Conservation (phyloP, 2,113 vertebrate species). For the Galbula dea region DNA sequence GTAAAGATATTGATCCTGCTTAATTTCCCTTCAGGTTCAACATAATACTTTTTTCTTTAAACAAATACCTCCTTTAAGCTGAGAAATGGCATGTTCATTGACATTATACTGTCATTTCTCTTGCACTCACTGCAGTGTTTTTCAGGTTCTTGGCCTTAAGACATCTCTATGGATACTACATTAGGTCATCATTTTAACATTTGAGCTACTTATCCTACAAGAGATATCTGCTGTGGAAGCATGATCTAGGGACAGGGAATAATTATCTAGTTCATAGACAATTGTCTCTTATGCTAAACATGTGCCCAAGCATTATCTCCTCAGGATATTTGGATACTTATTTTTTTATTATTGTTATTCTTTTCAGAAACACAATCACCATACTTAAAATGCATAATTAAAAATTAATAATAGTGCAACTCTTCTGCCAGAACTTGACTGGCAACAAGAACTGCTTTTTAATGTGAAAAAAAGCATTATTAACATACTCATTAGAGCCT, state of each 20-base stretch:
- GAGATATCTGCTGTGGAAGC: not conserved
- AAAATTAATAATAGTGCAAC: not conserved
- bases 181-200: not conserved
- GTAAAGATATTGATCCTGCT: not conserved
- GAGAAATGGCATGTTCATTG: not conserved
- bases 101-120: not conserved
- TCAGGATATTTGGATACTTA: not conserved
- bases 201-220: not conserved
- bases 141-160: not conserved
- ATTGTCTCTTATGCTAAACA: not conserved
- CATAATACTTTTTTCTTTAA: not conserved
- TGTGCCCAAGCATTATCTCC: not conserved
- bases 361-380: not conserved
- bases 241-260: not conserved
- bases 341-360: not conserved
- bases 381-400: constrained; percentile 17
- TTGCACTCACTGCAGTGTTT: not conserved
- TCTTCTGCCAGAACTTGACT: constrained; percentile 32
- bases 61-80: not conserved
- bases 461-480: constrained; percentile 31
- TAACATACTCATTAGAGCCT: constrained; percentile 23
- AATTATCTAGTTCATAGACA: not conserved
- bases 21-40: constrained; percentile 20
- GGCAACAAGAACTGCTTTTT: not conserved
- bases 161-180: not conserved